Evolutionary conservation across 2,888 invertebrate genomes (phyloP).

Genomic region (Amblyjoppa proteus): DNA sequence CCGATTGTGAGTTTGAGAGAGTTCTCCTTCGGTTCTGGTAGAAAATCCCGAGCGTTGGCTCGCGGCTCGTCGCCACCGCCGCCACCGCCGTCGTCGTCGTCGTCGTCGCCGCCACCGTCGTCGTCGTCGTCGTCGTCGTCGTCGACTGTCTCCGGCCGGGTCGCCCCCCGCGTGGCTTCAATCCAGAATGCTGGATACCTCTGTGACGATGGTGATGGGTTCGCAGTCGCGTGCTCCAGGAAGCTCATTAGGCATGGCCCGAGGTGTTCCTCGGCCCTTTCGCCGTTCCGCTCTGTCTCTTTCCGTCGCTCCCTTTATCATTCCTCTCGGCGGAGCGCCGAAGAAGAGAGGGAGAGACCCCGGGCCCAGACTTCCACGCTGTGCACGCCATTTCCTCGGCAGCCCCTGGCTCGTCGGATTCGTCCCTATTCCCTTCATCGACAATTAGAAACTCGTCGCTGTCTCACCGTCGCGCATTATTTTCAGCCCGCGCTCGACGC

Average conservation of each 20-base stretch:
- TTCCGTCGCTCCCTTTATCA: constrained; percentile 49
- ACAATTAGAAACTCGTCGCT: constrained; percentile 65
- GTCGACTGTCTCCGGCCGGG: constrained; percentile 27
- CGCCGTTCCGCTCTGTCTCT: constrained; percentile 61
- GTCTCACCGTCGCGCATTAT: constrained; percentile 32
- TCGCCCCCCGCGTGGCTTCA: constrained; percentile 53
- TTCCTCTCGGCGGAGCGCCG: constrained; percentile 24
- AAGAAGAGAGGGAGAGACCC: constrained; percentile 8
- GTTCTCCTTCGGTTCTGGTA: constrained; percentile 58
- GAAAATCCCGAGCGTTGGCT: constrained; percentile 50
- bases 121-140: too few species aligned
- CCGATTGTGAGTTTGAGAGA: constrained; percentile 69
- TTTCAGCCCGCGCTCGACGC: constrained; percentile 30
- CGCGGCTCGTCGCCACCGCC: constrained; percentile 17
- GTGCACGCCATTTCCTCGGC: constrained; percentile 26
- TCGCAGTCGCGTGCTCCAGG: constrained; percentile 76
- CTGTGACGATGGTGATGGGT: constrained; percentile 57
- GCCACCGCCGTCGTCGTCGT: too few species aligned
- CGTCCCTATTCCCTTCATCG: constrained; percentile 52
- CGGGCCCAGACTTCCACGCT: constrained; percentile 19
- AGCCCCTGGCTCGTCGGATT: constrained; percentile 16
- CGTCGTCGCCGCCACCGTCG: too few species aligned
- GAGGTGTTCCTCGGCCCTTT: constrained; percentile 78
- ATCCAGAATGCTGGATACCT: constrained; percentile 59
- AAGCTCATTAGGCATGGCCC: constrained; percentile 84